Evolutionary conservation across 2,113 vertebrate species (phyloP), one percentile per base, ranked within the genome.

Genomic region (Paradoxurus hermaphroditus): DNA sequence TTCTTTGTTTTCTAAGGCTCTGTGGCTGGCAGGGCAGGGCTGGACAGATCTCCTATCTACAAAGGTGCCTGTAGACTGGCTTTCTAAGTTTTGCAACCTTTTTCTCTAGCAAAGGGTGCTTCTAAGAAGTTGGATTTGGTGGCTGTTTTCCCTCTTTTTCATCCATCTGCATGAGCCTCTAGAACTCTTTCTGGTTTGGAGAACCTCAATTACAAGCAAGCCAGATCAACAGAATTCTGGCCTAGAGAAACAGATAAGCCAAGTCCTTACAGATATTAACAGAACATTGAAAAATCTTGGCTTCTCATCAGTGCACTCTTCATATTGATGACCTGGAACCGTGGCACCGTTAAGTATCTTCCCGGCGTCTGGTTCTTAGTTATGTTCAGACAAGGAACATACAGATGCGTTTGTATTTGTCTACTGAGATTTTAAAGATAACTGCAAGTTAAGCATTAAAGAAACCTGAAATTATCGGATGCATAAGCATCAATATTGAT

Each of bases 231-330:
- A 88, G 92, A 92, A 87, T 18, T 27, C 68, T 90, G 67, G 81
- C 77, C 93, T 86, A 96, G 79, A 53, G 68, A 97, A 90, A 77
- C 9, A 87, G 75, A 90, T 84, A 75, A 84, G 86, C 70, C 92
- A 87, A 29, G 15, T 49, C 84, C 84, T 97, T 46, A 68, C 63
- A 79, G 77, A 89, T 65, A 68, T 15, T 53, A 67, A 36, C 0
- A 75, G 86, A 84, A 70, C 11, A 59, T 10, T 39, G 67, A 73
- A 21, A 96, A 79, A 59, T 53, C 79, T 81, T 83, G 83, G 63
- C 62, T 86, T 86, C 67, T 7, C 13, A 73, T 36, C 56, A 68
- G 44, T 5, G 14, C 2, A 23, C 13, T 84, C 25, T 86, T 70
- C n/a, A 4, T 86, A 73, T 14, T 31, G 51, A 62, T 41, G 36